These are phyloP conservation scores for Drosophila kurseongensis DNA, from an alignment of 1,140 invertebrate species.

Conservation along the genomic window DNA sequence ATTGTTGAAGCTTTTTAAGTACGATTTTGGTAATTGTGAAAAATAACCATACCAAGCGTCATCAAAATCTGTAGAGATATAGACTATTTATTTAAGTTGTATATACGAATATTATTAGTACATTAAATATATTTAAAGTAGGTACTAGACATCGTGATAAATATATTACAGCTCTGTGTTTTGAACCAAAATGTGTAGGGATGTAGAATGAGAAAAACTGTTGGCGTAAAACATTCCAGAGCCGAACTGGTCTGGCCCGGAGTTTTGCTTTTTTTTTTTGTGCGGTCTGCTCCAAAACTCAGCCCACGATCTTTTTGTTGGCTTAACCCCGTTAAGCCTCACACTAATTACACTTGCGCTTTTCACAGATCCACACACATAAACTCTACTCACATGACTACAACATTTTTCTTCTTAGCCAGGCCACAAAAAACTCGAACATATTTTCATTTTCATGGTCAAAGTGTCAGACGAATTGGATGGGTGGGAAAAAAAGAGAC, in stretches of 20 bases:
- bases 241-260: constrained; percentile 47
- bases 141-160: neutral
- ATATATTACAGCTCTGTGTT: neutral
- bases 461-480: constrained; percentile 48
- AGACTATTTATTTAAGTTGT: no score
- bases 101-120: no score
- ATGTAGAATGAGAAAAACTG: constrained; percentile 2
- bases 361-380: constrained; percentile 69
- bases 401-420: constrained; percentile 76
- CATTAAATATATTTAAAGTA: no score
- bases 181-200: neutral
- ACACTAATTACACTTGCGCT: constrained; percentile 81
- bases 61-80: no score
- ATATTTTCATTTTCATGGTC: constrained; percentile 81
- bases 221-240: constrained; percentile 10
- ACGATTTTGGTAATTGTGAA: no score
- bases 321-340: constrained; percentile 75
- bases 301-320: constrained; percentile 58
- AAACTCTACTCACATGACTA: constrained; percentile 10
- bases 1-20: no score
- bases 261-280: constrained; percentile 7
- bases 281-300: constrained; percentile 25
- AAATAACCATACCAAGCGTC: no score
- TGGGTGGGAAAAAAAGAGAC: neutral
- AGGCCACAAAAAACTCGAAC: constrained; percentile 53